phyloP scores from a whole-genome alignment of 2,888 invertebrate species.

The Noctuana brunneofusca region DNA sequence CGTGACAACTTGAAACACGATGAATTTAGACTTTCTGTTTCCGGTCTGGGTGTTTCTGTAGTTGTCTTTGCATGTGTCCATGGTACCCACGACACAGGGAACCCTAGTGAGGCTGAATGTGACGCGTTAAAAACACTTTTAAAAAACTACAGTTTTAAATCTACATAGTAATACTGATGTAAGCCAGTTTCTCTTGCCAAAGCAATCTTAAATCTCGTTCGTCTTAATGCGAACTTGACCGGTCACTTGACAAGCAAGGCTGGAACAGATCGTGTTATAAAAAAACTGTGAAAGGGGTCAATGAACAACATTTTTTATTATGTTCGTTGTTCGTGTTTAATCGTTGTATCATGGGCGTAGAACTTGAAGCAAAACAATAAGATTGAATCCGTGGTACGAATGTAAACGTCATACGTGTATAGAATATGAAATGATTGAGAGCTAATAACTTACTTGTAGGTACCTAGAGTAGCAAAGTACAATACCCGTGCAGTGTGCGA shows the following conservation, averaged over 20 bases:
- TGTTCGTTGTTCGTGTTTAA: constrained; percentile 24
- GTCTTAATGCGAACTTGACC: constrained; percentile 17
- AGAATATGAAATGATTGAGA: not conserved
- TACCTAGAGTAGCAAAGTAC: not conserved
- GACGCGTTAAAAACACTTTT: no score
- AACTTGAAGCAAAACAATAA: constrained; percentile 14
- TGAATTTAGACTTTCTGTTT: no score
- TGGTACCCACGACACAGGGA: no score
- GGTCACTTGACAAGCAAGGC: constrained; percentile 12
- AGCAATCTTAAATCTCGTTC: not conserved
- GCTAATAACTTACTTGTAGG: not conserved
- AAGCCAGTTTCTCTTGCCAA: no score
- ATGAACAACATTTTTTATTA: constrained; percentile 29
- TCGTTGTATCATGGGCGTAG: constrained; percentile 1
- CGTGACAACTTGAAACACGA: no score
- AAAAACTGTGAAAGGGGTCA: constrained; percentile 35
- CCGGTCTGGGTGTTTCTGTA: no score
- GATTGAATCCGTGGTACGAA: constrained; percentile 20
- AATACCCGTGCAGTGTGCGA: no score
- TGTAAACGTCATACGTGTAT: constrained; percentile 21
- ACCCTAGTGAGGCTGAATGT: no score
- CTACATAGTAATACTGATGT: no score
- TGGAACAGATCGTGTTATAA: not conserved
- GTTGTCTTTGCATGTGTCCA: no score
- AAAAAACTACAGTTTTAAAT: no score